These are phyloP conservation scores for Sceloporus undulatus DNA, from an alignment of 2,113 vertebrate genomes.

Conservation along the genomic window DNA sequence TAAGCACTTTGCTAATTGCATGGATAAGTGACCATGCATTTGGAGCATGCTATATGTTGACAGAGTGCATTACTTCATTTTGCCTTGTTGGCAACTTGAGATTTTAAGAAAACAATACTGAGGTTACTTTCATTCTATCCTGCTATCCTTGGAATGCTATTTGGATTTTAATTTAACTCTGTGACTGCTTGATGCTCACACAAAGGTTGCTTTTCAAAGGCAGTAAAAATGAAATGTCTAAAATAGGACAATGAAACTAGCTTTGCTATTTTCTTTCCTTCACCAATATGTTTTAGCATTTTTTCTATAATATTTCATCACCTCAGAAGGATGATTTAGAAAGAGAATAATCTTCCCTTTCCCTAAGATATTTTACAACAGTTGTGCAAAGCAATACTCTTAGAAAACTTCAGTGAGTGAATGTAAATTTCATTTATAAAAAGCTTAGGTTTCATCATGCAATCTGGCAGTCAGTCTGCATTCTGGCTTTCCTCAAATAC, in stretches of 20 bases:
- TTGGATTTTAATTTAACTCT: slow-evolving; percentile 73
- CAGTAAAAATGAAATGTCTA: slow-evolving; percentile 35
- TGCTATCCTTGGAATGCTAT: slow-evolving; percentile 75
- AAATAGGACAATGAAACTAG: slow-evolving; percentile 46
- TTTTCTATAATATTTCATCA: slow-evolving; percentile 17
- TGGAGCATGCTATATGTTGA: slow-evolving; percentile 73
- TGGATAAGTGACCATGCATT: slow-evolving; percentile 63
- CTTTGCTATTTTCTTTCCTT: slow-evolving; percentile 10
- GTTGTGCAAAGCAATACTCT: slow-evolving; percentile 44
- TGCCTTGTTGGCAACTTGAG: slow-evolving; percentile 74
- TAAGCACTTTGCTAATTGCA: slow-evolving; percentile 58
- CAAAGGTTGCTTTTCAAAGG: slow-evolving; percentile 40
- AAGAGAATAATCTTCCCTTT: not conserved
- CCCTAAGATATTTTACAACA: slow-evolving; percentile 60
- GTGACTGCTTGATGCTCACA: slow-evolving; percentile 49
- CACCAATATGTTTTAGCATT: not conserved
- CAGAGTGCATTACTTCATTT: slow-evolving; percentile 72
- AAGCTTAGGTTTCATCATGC: slow-evolving; percentile 48
- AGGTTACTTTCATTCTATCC: slow-evolving; percentile 67
- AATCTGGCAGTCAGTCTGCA: slow-evolving; percentile 40
- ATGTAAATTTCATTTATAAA: slow-evolving; percentile 59
- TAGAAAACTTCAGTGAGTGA: slow-evolving; percentile 47
- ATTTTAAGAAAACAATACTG: slow-evolving; percentile 76
- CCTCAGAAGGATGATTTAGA: slow-evolving; percentile 46
- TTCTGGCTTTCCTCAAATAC: slow-evolving; percentile 62